Conservation (phyloP, 2,797 vertebrate genomes). For the Nannoperca australis region DNA sequence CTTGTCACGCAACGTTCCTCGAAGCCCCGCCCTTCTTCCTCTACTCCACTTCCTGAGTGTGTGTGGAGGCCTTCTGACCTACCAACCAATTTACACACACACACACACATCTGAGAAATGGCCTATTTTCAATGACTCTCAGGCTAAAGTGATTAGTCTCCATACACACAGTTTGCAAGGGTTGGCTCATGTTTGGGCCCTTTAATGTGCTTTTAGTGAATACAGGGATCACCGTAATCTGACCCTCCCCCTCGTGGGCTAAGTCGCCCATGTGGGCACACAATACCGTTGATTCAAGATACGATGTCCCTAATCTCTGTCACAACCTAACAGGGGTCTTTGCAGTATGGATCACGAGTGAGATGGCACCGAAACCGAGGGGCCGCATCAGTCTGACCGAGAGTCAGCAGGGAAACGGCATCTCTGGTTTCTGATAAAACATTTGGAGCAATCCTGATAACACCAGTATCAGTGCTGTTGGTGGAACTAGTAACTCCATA, state of each 20-base stretch:
- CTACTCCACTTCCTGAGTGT: slow-evolving; percentile 51
- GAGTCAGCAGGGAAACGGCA: neutral
- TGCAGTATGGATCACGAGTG: slow-evolving; percentile 28
- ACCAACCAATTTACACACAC: slow-evolving; percentile 23
- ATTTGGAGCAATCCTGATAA: neutral
- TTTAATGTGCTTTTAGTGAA: slow-evolving; percentile 55
- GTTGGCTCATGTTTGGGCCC: slow-evolving; percentile 12
- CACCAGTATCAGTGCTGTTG: neutral
- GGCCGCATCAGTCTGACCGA: neutral
- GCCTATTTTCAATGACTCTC: slow-evolving; percentile 55
- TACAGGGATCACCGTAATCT: slow-evolving; percentile 59
- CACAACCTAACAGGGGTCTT: slow-evolving; percentile 24
- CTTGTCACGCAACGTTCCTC: slow-evolving; percentile 77
- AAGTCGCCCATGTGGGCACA: slow-evolving; percentile 28
- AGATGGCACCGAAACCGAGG: slow-evolving; percentile 1
- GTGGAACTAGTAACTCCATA: neutral
- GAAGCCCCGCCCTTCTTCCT: slow-evolving; percentile 62
- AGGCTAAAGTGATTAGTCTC: slow-evolving; percentile 48
- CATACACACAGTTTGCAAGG: slow-evolving; percentile 17
- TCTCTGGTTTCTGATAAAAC: neutral
- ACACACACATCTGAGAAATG: slow-evolving; percentile 34
- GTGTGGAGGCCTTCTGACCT: slow-evolving; percentile 46
- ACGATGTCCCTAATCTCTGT: slow-evolving; percentile 54
- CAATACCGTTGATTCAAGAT: slow-evolving; percentile 35
- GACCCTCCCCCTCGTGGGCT: slow-evolving; percentile 47